Base-by-base conservation (phyloP, 2,113 vertebrate genomes). In the Apteryx owenii region DNA sequence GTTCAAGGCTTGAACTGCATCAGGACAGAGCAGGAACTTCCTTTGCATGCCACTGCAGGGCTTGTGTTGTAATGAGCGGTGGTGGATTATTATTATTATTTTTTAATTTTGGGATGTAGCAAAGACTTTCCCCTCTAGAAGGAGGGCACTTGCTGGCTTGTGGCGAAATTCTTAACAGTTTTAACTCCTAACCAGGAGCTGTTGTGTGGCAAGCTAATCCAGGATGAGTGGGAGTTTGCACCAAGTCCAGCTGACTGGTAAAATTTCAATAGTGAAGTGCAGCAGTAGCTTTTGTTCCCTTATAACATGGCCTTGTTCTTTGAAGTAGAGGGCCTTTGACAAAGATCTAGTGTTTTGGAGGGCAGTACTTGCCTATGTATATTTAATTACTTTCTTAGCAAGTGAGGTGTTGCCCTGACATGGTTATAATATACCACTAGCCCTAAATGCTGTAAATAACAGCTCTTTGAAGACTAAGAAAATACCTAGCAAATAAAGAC, bases 121-220 rank as follows among this genome's bases (percentile, higher is more conserved):
- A 26, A 29, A 13, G 22, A 29, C 54, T 56, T 56, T 16, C 56
- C 16, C 18, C n/a, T 56, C 3, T 56, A 46, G 44, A 33, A 69
- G 48, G 33, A 91, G 72, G 44, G 61, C 4, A 69, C 38, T 73
- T 82, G 50, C 5, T 96, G 62, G 5, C 38, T 69, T 15, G 17
- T 75, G 51, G 62, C 83, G 3, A 19, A 68, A 4, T 51, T 93
- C 58, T 80, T 82, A 94, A 94, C 42, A 53, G 53, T 91, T 56
- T 79, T 69, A 86, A 46, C 76, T 93, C 38, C 8, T 38, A 38
- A 38, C 36, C 36, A 38, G 36, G 36, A 38, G 46, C 62, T 88
- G 42, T 82, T 80, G 20, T 53, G 33, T 88, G 81, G 42, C 48
- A 75, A 85, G 75, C 58, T 95, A 83, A 95, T 96, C 75, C 44